phyloP scores from a whole-genome alignment of 2,888 invertebrate genomes.

The Apamea anceps region DNA sequence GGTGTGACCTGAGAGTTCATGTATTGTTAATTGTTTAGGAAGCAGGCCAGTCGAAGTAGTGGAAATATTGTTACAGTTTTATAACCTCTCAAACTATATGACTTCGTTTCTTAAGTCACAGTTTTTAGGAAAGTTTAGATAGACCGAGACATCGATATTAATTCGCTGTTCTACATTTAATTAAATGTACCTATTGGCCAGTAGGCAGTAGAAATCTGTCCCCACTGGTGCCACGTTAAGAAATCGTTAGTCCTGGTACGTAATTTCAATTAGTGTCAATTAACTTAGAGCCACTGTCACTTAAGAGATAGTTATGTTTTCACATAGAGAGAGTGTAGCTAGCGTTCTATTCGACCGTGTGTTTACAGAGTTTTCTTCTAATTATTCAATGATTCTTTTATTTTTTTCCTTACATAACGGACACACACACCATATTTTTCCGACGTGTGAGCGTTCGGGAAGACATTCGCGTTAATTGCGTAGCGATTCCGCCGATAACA shows the following conservation, averaged over 20 bases:
- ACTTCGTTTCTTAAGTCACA: conserved; percentile 36
- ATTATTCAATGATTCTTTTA: conserved; percentile 58
- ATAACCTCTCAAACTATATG: conserved; percentile 46
- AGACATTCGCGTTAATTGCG: conserved; percentile 82
- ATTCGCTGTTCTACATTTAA: not conserved
- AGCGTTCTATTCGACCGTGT: conserved; percentile 31
- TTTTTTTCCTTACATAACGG: conserved; percentile 63
- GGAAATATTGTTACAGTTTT: conserved; percentile 50
- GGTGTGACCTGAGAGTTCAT: conserved; percentile 74
- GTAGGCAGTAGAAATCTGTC: conserved; percentile 30
- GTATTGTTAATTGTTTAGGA: conserved; percentile 79
- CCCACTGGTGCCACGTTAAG: conserved; percentile 21
- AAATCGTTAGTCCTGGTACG: conserved; percentile 40
- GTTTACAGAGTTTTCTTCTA: conserved; percentile 49
- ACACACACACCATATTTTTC: conserved; percentile 48
- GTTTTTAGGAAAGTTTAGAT: not conserved
- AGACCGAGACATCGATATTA: not conserved
- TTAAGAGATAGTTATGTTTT: conserved; percentile 47
- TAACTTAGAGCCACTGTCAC: conserved; percentile 40
- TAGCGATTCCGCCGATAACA: conserved; percentile 81
- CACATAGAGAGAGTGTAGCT: conserved; percentile 59
- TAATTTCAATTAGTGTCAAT: conserved; percentile 47
- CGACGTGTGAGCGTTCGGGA: conserved; percentile 70
- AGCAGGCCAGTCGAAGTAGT: conserved; percentile 71
- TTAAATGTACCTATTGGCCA: conserved; percentile 8